Evolutionary conservation across 2,113 vertebrate species (phyloP).

Genomic region (Cyprinodon variegatus): DNA sequence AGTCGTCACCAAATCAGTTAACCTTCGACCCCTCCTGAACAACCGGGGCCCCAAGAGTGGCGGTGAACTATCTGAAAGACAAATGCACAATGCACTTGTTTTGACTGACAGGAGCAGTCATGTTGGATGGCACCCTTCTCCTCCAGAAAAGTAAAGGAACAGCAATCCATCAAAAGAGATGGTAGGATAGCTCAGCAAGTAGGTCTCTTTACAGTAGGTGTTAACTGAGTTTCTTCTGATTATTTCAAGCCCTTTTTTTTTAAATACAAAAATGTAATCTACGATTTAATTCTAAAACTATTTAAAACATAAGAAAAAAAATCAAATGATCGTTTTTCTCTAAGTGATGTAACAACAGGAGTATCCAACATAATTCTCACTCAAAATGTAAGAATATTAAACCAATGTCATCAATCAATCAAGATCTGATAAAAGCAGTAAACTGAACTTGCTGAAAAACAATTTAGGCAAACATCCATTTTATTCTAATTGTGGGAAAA

Average conservation of each 20-base stretch:
- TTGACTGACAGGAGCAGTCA: conserved; percentile 47
- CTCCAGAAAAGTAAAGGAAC: conserved; percentile 51
- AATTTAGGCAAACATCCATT: not conserved
- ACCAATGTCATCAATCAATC: not conserved
- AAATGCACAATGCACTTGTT: conserved; percentile 66
- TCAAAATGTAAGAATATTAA: not conserved
- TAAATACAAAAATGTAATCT: too few relatives aligned
- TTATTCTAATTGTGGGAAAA: not conserved
- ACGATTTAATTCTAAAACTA: too few relatives aligned
- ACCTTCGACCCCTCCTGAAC: conserved; percentile 67
- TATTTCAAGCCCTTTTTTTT: conserved; percentile 59
- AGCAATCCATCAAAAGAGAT: conserved; percentile 49
- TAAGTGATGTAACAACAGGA: not conserved
- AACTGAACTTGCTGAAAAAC: not conserved
- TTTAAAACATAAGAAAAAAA: conserved; percentile 8
- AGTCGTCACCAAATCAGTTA: conserved; percentile 71
- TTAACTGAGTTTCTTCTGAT: conserved; percentile 55
- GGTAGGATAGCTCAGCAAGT: conserved; percentile 52
- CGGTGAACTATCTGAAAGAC: conserved; percentile 69
- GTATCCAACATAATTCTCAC: not conserved
- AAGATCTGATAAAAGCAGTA: not conserved
- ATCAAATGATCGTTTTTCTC: too few relatives aligned
- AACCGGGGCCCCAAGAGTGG: conserved; percentile 59
- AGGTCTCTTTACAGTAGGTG: conserved; percentile 70
- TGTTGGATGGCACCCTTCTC: conserved; percentile 60